Evolutionary conservation across 2,797 vertebrate species (phyloP).

Genomic region (Ctenosaura bakeri): DNA sequence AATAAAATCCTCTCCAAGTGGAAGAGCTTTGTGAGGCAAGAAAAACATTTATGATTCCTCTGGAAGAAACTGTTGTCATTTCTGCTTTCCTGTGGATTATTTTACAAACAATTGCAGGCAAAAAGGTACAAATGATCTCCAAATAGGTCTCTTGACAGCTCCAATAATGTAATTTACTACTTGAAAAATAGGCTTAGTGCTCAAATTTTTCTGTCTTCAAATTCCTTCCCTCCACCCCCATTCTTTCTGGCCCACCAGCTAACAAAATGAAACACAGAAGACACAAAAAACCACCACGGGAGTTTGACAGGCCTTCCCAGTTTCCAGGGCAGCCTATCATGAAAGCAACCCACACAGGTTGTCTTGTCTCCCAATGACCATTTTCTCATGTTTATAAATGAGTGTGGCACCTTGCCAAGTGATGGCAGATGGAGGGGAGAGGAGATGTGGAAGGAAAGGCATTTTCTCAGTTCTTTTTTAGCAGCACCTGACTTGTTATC

Average conservation of each 20-base stretch:
- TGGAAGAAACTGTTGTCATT: neutral
- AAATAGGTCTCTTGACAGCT: slow-evolving; percentile 57
- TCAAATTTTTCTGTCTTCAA: slow-evolving; percentile 40
- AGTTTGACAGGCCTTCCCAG: slow-evolving; percentile 46
- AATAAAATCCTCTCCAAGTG: slow-evolving; percentile 27
- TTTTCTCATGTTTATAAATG: slow-evolving; percentile 47
- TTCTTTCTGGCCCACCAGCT: slow-evolving; percentile 38
- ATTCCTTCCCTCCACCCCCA: slow-evolving; percentile 14
- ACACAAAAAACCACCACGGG: slow-evolving; percentile 56
- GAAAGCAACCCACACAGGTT: accelerated
- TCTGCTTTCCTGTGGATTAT: slow-evolving; percentile 34
- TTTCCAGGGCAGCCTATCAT: slow-evolving; percentile 1
- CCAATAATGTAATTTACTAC: slow-evolving; percentile 64
- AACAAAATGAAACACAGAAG: slow-evolving; percentile 55
- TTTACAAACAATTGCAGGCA: slow-evolving; percentile 55
- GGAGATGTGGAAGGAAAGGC: slow-evolving; percentile 32
- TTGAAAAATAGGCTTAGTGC: slow-evolving; percentile 56
- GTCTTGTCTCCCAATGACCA: slow-evolving; percentile 1
- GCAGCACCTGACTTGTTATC: neutral
- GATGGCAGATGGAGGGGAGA: slow-evolving; percentile 45
- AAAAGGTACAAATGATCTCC: slow-evolving; percentile 58
- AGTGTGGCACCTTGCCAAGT: slow-evolving; percentile 46
- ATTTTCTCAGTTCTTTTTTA: neutral
- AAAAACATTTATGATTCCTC: neutral
- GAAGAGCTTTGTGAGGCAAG: neutral